Evolutionary conservation across 2,888 invertebrate species (phyloP), one percentile per base, ranked within the genome.

Genomic region (Yponomeuta malinellus): DNA sequence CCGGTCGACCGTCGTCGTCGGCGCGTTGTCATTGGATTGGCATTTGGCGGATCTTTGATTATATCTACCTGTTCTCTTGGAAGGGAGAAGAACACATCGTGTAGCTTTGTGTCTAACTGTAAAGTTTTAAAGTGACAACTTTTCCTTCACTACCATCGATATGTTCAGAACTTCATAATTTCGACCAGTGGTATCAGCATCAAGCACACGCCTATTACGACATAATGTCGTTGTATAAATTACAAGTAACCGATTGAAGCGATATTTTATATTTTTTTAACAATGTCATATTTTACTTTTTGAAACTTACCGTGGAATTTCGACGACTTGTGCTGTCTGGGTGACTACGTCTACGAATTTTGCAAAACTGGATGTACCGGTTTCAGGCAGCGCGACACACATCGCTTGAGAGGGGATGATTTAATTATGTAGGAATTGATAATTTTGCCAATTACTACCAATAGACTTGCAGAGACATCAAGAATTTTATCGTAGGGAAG

Each of bases 321-420:
- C 68, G 73, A 72, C 2, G 73, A 70, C 72, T 71, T 73, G 80
- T 81, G 80, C 81, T 81, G 81, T 81, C 81, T 83, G 83, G 43
- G 15, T 59, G 52, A 15, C 52, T 43, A 15, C 78, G 82, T 78
- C 76, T 76, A 77, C 77, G 76, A 74, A 79, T 77, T 80, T 77
- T 76, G 79, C 79, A 75, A 81, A 87, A 87, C 87, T 81, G 78
- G 86, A 84, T 83, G 80, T 79, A 82, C 84, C 81, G 79, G 87
- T 87, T 82, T 79, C 73, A 74, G 72, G 43, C 43, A 43, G 43
- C 43, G 43, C 8, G 43, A 43, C 43, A 43, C 43, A 6, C 43
- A 43, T 8, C 8, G 43, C 76, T 31, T 8, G 65, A 65, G 4
- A 64, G 64, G 65, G 31, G 10, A 59, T 15, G 4, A 59, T 15